These are phyloP conservation scores for Diabrotica undecimpunctata DNA, from an alignment of 1,140 invertebrate genomes.

Conservation along the genomic window DNA sequence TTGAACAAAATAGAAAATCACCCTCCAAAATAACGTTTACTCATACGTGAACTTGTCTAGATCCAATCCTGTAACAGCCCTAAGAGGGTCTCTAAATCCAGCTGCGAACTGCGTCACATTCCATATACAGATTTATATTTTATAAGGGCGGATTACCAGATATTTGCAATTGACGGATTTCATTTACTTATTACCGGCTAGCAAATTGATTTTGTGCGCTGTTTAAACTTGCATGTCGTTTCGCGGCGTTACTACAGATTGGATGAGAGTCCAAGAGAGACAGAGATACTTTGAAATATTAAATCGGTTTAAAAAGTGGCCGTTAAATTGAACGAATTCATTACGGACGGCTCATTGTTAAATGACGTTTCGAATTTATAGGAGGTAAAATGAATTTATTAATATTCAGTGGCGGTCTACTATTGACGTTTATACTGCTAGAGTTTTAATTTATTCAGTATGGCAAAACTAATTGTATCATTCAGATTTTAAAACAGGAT, in stretches of 20 bases:
- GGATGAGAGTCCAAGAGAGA: neutral
- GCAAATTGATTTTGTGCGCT: constrained; percentile 31
- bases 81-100: constrained; percentile 24
- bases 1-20: too few relatives aligned
- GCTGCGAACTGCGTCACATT: constrained; percentile 35
- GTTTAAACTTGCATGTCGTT: constrained; percentile 19
- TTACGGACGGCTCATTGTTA: constrained; percentile 13
- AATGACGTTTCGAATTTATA: constrained; percentile 16
- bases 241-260: constrained; percentile 3
- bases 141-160: constrained; percentile 37
- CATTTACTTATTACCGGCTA: constrained; percentile 34
- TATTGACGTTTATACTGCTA: too few relatives aligned
- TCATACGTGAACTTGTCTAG: too few relatives aligned
- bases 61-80: neutral
- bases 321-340: constrained; percentile 18
- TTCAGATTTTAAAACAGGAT: too few relatives aligned
- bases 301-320: constrained; percentile 12
- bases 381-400: constrained; percentile 1
- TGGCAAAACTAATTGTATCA: too few relatives aligned
- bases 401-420: neutral
- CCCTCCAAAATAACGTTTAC: too few relatives aligned
- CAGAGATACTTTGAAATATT: constrained; percentile 15
- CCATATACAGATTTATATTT: constrained; percentile 40
- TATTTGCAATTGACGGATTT: constrained; percentile 39
- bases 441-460: too few relatives aligned